Conservation (phyloP, 2,113 vertebrate genomes). For the Sarotherodon lohbergeri region DNA sequence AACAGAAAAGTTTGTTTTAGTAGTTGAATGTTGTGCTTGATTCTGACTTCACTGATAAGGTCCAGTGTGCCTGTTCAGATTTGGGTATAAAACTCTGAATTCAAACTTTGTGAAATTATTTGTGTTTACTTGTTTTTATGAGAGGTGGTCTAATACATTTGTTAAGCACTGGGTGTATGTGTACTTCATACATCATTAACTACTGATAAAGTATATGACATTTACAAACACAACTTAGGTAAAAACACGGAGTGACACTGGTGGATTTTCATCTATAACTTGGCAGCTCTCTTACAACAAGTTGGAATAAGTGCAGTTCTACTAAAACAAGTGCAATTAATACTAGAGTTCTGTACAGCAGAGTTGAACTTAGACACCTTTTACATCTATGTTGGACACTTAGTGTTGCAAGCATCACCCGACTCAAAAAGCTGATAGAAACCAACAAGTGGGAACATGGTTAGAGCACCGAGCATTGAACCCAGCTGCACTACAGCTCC, state of each 20-base stretch:
- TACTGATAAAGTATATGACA: neutral
- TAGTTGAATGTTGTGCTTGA: neutral
- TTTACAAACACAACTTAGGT: neutral
- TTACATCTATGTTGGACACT: slow-evolving; percentile 52
- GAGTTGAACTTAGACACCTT: neutral
- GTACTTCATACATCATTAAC: neutral
- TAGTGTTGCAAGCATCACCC: slow-evolving; percentile 76
- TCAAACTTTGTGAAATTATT: neutral
- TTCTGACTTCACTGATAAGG: neutral
- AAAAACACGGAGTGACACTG: neutral
- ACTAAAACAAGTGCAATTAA: neutral
- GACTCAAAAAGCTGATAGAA: slow-evolving; percentile 73
- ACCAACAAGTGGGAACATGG: slow-evolving; percentile 79
- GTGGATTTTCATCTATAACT: neutral
- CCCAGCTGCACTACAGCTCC: slow-evolving; percentile 82
- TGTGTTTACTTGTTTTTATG: neutral
- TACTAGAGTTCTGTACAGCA: neutral
- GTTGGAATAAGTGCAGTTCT: neutral
- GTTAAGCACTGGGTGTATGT: neutral
- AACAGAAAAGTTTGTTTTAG: neutral
- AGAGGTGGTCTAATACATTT: neutral
- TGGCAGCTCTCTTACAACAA: neutral
- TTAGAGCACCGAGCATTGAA: slow-evolving; percentile 79
- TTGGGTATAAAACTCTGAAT: neutral
- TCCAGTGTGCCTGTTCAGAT: neutral